Percentiles rank a stretch among this genome's conserved stretches.
phyloP scores from a whole-genome alignment of 2,797 vertebrate species.

The Sparus aurata region DNA sequence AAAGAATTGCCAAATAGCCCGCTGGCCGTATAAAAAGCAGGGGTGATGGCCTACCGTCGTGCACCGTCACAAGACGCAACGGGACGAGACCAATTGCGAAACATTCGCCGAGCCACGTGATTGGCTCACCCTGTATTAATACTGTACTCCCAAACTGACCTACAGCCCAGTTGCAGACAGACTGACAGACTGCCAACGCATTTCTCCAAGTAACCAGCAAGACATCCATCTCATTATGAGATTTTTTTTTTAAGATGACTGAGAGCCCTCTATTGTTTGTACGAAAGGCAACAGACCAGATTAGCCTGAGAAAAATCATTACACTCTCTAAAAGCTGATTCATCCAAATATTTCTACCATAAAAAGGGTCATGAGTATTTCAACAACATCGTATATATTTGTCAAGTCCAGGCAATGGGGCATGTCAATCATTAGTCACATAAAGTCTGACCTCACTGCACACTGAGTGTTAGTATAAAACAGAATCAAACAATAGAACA shows the following conservation, averaged over 20 bases:
- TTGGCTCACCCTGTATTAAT: conserved; percentile 77
- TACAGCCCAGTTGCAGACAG: conserved; percentile 69
- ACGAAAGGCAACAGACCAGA: conserved; percentile 17
- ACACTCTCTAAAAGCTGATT: conserved; percentile 28
- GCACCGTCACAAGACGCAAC: conserved; percentile 81
- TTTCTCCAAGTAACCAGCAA: conserved; percentile 66
- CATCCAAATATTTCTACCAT: conserved; percentile 20
- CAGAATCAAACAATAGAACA: conserved; percentile 52
- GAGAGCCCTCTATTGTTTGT: conserved; percentile 60
- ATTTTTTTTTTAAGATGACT: conserved; percentile 22
- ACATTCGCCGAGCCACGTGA: conserved; percentile 80
- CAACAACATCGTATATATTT: conserved; percentile 39
- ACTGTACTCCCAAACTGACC: conserved; percentile 78
- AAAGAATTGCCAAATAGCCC: conserved; percentile 69
- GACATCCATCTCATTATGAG: conserved; percentile 65
- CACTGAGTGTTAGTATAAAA: conserved; percentile 63
- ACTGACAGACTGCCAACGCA: conserved; percentile 64
- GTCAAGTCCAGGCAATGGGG: conserved; percentile 17
- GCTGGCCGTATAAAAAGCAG: conserved; percentile 82
- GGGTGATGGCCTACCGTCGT: conserved; percentile 78
- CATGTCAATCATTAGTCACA: conserved; percentile 36
- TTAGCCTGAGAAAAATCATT: conserved; percentile 3
- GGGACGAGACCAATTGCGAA: conserved; percentile 84
- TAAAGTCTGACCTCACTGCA: conserved; percentile 19
- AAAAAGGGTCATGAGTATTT: conserved; percentile 13